These are phyloP conservation scores for Antheraea yamamai DNA, from an alignment of 2,888 invertebrate species.

Conservation along the genomic window DNA sequence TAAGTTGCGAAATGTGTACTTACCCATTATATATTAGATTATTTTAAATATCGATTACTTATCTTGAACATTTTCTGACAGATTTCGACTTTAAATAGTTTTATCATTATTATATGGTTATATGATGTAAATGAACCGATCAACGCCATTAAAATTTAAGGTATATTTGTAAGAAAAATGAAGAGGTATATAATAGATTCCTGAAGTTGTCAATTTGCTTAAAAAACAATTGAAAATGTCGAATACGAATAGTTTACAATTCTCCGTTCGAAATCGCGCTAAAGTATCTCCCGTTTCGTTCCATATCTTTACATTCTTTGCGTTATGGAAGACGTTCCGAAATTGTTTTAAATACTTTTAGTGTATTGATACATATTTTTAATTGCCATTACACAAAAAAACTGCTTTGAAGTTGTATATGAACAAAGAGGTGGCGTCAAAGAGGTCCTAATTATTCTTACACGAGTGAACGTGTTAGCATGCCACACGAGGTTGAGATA, in stretches of 20 bases:
- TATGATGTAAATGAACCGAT: no score
- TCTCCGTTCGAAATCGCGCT: neutral
- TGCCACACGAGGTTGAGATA: slow-evolving; percentile 77
- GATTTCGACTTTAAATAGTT: no score
- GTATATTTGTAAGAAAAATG: no score
- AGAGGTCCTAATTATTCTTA: slow-evolving; percentile 75
- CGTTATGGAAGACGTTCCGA: neutral
- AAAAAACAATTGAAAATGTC: neutral
- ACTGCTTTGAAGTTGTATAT: slow-evolving; percentile 31
- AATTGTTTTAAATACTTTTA: neutral
- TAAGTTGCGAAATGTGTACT: no score
- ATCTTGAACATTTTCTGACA: no score
- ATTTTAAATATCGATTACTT: no score
- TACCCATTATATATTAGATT: no score
- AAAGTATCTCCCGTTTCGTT: no score
- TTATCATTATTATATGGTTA: no score
- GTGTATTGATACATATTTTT: neutral
- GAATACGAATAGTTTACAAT: neutral
- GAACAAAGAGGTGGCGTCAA: slow-evolving; percentile 70
- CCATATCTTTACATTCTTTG: neutral
- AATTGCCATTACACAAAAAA: neutral
- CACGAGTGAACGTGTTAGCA: slow-evolving; percentile 71
- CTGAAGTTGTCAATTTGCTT: no score
- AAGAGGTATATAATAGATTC: no score
- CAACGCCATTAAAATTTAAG: no score